phyloP scores from a whole-genome alignment of 2,888 invertebrate species.

The Salpingus planirostris region DNA sequence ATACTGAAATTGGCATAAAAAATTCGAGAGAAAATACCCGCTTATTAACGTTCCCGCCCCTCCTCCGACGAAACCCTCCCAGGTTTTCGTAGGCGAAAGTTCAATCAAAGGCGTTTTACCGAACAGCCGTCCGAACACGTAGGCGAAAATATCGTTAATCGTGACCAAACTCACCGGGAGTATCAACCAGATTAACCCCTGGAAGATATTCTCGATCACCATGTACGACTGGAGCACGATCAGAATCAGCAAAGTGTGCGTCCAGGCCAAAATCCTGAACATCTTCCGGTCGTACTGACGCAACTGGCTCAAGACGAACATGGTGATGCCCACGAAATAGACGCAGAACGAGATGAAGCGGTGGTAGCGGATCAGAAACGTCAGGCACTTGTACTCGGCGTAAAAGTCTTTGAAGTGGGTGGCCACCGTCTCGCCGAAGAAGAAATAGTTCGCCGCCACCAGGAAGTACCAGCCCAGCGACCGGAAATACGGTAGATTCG shows the following conservation, averaged over 20 bases:
- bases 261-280: constrained; percentile 98
- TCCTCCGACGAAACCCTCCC: constrained; percentile 99
- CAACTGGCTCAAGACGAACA: constrained; percentile 92
- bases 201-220: constrained; percentile 95
- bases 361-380: constrained; percentile 89
- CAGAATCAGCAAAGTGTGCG: constrained; percentile 91
- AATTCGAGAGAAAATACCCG: constrained; percentile 59
- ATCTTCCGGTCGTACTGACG: constrained; percentile 96
- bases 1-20: constrained; percentile 23
- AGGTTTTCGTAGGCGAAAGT: constrained; percentile 98
- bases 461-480: constrained; percentile 98
- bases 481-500: constrained; percentile 67
- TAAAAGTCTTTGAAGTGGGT: constrained; percentile 57
- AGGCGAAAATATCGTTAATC: constrained; percentile 98
- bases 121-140: constrained; percentile 97
- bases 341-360: constrained; percentile 93
- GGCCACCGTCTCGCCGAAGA: constrained; percentile 92
- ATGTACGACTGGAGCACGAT: constrained; percentile 96
- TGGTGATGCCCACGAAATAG: constrained; percentile 92
- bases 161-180: constrained; percentile 98
- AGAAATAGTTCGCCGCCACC: constrained; percentile 94
- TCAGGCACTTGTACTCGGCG: constrained; percentile 51
- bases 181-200: constrained; percentile 88
- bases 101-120: constrained; percentile 97
- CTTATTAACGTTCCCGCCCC: constrained; percentile 87